Percentiles rank a stretch among this genome's conserved stretches.
Evolutionary conservation across 2,888 invertebrate species (phyloP).

Genomic region (Crepidodera aurea): DNA sequence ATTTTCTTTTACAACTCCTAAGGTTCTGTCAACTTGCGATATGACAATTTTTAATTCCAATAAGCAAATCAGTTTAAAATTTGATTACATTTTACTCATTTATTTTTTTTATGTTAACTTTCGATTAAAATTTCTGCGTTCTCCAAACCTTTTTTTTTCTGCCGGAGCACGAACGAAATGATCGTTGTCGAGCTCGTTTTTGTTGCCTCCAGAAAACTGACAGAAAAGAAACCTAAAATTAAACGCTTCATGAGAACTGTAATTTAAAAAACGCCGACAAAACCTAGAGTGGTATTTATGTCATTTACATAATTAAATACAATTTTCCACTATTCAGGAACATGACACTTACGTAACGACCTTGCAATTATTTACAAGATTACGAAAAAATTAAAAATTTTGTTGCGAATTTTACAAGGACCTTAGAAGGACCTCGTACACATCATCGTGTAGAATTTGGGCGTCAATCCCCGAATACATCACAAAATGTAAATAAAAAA

Average conservation of each 20-base stretch:
- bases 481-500: no score
- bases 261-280: slow-evolving; percentile 34
- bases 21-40: no score
- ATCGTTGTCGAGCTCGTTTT: background rate
- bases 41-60: no score
- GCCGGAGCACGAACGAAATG: background rate
- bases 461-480: no score
- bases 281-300: slow-evolving; percentile 28
- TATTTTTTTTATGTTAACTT: background rate
- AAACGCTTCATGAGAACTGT: slow-evolving; percentile 27
- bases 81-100: background rate
- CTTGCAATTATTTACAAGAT: slow-evolving; percentile 10
- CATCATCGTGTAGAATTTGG: no score
- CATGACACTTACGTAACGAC: slow-evolving; percentile 26
- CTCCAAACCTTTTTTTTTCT: background rate
- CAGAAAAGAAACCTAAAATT: slow-evolving; percentile 22
- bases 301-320: slow-evolving; percentile 36
- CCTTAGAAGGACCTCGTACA: no score
- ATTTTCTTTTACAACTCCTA: no score
- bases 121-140: background rate
- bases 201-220: background rate
- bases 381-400: no score
- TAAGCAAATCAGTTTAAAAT: background rate
- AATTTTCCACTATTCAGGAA: slow-evolving; percentile 29
- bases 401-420: no score